These are phyloP conservation scores for Agriotes lineatus DNA, from an alignment of 2,888 invertebrate genomes.

Conservation along the genomic window DNA sequence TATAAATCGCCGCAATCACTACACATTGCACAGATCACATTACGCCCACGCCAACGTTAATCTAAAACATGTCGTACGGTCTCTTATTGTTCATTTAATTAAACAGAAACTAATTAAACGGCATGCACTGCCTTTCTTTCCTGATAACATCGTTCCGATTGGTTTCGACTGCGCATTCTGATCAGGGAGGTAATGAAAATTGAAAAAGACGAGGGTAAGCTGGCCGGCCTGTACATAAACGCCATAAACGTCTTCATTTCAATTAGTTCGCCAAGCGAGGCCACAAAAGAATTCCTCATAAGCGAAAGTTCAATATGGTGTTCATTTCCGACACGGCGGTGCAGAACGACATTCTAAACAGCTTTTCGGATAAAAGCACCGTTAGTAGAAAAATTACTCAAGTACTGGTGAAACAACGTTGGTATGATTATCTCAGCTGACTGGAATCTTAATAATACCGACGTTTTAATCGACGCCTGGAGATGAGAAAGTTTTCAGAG, in stretches of 20 bases:
- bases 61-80: conserved; percentile 36
- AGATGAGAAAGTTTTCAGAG: background rate
- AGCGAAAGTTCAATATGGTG: background rate
- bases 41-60: conserved; percentile 30
- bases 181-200: conserved; percentile 14
- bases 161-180: conserved; percentile 10
- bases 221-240: background rate
- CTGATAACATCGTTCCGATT: conserved; percentile 13
- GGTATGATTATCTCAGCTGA: background rate
- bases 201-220: conserved; percentile 6
- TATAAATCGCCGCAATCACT: conserved; percentile 34
- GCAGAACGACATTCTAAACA: conserved; percentile 2
- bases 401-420: background rate
- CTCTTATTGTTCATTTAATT: conserved; percentile 46
- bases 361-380: background rate
- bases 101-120: conserved; percentile 49
- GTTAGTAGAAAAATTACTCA: background rate
- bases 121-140: conserved; percentile 13
- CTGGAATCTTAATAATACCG: background rate
- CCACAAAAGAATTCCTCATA: background rate
- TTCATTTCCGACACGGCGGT: background rate
- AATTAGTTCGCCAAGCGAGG: background rate
- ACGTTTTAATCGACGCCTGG: too few relatives aligned
- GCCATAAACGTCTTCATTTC: conserved; percentile 11
- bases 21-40: conserved; percentile 30